These are phyloP conservation scores for Pangasius mekongensis DNA, from an alignment of 2,797 vertebrate species.

Conservation along the genomic window DNA sequence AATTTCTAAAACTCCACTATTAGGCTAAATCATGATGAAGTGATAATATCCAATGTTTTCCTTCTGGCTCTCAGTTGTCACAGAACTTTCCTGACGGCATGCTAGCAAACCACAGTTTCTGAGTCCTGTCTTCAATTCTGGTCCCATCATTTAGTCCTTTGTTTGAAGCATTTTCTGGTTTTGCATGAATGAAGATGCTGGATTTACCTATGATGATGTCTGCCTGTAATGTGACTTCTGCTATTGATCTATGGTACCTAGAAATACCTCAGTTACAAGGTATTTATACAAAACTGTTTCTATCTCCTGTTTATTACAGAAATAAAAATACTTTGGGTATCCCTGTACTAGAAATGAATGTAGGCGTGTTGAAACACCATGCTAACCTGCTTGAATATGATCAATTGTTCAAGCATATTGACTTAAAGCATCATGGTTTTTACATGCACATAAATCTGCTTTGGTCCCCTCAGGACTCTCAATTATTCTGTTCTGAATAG, in stretches of 20 bases:
- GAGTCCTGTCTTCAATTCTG: background rate
- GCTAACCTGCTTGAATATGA: background rate
- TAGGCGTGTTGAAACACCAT: background rate
- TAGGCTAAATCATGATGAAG: background rate
- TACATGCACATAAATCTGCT: slow-evolving; percentile 37
- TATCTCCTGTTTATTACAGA: background rate
- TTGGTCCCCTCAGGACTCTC: slow-evolving; percentile 30
- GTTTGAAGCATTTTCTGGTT: background rate
- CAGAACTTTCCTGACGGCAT: background rate
- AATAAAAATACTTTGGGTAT: background rate
- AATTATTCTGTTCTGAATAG: slow-evolving; percentile 20
- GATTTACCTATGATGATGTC: background rate
- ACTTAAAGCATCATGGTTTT: slow-evolving; percentile 8
- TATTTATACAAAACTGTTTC: background rate
- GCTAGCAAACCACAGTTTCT: background rate
- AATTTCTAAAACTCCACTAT: background rate
- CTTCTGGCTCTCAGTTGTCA: background rate
- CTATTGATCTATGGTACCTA: background rate
- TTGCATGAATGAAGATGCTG: background rate
- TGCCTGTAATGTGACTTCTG: background rate
- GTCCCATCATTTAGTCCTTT: background rate
- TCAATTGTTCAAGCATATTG: slow-evolving; percentile 16
- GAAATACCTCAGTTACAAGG: background rate
- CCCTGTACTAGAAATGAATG: background rate
- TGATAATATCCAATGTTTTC: background rate